These are phyloP conservation scores for Ciconia maguari DNA, from an alignment of 2,113 vertebrate species.

Conservation along the genomic window DNA sequence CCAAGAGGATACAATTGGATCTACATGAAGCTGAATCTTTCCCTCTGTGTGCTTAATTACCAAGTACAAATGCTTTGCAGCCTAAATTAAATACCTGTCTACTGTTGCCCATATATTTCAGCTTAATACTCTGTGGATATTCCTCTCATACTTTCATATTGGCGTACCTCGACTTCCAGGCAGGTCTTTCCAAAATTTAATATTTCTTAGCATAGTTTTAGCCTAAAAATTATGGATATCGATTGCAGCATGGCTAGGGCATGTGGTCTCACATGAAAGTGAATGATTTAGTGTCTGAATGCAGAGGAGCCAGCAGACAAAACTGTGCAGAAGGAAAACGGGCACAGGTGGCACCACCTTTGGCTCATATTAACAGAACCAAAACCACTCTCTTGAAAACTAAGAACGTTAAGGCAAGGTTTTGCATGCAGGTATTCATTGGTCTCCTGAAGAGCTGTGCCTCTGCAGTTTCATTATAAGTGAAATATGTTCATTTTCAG, in stretches of 20 bases:
- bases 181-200: not conserved
- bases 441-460: not conserved
- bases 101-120: not conserved
- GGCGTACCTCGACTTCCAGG: not conserved
- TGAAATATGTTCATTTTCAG: not conserved
- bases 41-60: not conserved
- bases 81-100: not conserved
- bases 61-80: not conserved
- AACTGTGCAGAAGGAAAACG: not conserved
- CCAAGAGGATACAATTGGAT: not conserved
- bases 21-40: not conserved
- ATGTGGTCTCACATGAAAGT: not conserved
- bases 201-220: not conserved
- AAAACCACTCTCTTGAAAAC: not conserved
- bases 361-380: not conserved
- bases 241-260: not conserved
- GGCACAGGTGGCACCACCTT: not conserved
- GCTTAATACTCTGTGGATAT: not conserved
- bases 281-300: not conserved
- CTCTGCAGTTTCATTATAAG: not conserved
- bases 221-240: not conserved
- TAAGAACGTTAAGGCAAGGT: not conserved
- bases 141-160: not conserved
- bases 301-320: not conserved
- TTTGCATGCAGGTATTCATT: not conserved